These are phyloP conservation scores for Hypanus sabinus DNA, from an alignment of 2,113 vertebrate genomes.

Conservation along the genomic window DNA sequence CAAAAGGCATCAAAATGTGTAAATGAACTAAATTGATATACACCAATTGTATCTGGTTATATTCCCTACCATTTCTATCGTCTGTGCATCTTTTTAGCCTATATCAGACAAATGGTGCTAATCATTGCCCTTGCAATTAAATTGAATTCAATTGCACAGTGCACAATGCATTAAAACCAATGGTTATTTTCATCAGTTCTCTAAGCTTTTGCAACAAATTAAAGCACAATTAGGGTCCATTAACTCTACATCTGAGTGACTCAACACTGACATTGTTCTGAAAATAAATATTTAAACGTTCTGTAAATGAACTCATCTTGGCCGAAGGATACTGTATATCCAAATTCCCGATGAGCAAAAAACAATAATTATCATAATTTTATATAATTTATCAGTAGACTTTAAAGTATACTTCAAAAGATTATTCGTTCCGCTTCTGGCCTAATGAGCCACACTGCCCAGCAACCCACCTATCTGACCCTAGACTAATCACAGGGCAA, in stretches of 20 bases:
- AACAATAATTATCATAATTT: too few species aligned
- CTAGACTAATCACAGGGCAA: too few species aligned
- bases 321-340: too few species aligned
- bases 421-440: not conserved
- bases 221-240: too few species aligned
- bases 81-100: not conserved
- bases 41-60: not conserved
- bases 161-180: not conserved
- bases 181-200: too few species aligned
- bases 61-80: not conserved
- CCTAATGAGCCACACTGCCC: too few species aligned
- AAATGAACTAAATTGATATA: not conserved
- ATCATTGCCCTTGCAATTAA: not conserved
- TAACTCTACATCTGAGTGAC: not conserved
- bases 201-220: too few species aligned
- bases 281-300: not conserved
- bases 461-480: too few species aligned
- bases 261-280: not conserved
- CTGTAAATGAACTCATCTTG: not conserved
- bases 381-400: too few species aligned
- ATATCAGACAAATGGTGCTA: not conserved
- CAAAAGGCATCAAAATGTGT: not conserved
- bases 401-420: not conserved
- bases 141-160: not conserved
- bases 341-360: not conserved